Evolutionary conservation across 30 jellyfish, hydroid and myxozoan genomes (phyloP).

Genomic region (Chrysaora quinquecirrha): DNA sequence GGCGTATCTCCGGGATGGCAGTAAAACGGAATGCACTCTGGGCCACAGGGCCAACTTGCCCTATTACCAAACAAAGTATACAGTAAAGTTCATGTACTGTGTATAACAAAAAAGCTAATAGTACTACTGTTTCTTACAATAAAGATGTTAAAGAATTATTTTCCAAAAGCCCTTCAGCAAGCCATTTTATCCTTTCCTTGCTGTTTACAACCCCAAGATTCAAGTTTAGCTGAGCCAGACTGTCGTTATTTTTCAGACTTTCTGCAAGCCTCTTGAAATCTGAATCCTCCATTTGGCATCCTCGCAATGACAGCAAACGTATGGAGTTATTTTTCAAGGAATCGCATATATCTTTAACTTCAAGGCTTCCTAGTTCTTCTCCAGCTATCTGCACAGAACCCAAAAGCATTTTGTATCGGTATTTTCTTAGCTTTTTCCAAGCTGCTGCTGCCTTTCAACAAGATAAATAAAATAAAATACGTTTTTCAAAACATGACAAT

Average conservation of each 20-base stretch:
- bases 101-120: too few relatives aligned
- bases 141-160: slow-evolving; percentile 74
- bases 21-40: too few relatives aligned
- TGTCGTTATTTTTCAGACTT: slow-evolving; percentile 71
- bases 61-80: too few relatives aligned
- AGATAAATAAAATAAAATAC: too few relatives aligned
- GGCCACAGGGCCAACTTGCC: too few relatives aligned
- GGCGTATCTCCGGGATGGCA: too few relatives aligned
- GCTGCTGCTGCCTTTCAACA: too few relatives aligned
- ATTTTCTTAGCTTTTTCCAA: background rate
- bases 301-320: slow-evolving; percentile 93
- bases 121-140: too few relatives aligned
- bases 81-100: too few relatives aligned
- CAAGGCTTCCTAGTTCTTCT: slow-evolving; percentile 87
- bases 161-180: slow-evolving; percentile 85
- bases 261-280: slow-evolving; percentile 76
- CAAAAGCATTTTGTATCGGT: slow-evolving; percentile 50
- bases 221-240: slow-evolving; percentile 90
- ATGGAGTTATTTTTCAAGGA: slow-evolving; percentile 82
- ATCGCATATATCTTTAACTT: slow-evolving; percentile 85
- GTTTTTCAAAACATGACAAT: too few relatives aligned
- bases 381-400: slow-evolving; percentile 99
- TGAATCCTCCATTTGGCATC: slow-evolving; percentile 85
- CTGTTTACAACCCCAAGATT: slow-evolving; percentile 87
- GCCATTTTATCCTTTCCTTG: slow-evolving; percentile 78